phyloP scores from a whole-genome alignment of 2,113 vertebrate species.

The Forbesichthys papilliferus region DNA sequence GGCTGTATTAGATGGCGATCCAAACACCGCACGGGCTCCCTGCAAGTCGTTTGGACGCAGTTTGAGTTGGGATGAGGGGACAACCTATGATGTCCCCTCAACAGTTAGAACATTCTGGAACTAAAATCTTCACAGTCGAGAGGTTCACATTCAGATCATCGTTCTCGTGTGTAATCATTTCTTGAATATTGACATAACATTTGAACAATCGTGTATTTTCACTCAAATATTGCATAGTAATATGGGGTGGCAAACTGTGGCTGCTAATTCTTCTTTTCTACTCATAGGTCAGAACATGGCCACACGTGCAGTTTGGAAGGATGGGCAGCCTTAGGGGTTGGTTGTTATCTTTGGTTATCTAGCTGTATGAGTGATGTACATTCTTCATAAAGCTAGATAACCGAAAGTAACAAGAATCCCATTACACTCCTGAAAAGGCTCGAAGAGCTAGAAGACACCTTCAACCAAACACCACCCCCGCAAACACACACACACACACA shows the following conservation, averaged over 20 bases:
- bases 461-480: background rate
- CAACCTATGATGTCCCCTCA: background rate
- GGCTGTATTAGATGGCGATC: background rate
- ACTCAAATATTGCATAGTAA: background rate
- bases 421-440: conserved; percentile 93
- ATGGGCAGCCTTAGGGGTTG: conserved; percentile 83
- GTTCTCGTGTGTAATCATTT: too few relatives aligned
- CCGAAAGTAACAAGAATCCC: conserved; percentile 97
- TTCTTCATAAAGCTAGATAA: conserved; percentile 89
- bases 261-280: conserved; percentile 30
- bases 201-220: conserved; percentile 12
- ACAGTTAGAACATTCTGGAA: too few relatives aligned
- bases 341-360: conserved; percentile 88
- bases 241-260: too few relatives aligned
- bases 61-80: conserved; percentile 39
- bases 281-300: conserved; percentile 60
- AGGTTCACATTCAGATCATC: too few relatives aligned
- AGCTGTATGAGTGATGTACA: conserved; percentile 86
- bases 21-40: conserved; percentile 38
- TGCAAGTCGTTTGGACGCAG: conserved; percentile 27
- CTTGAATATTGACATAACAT: background rate
- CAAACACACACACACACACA: background rate
- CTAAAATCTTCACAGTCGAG: background rate
- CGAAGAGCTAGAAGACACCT: conserved; percentile 53
- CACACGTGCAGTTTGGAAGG: conserved; percentile 54